Conservation (phyloP, 2,888 invertebrate genomes). For the Leucophenga montana region DNA sequence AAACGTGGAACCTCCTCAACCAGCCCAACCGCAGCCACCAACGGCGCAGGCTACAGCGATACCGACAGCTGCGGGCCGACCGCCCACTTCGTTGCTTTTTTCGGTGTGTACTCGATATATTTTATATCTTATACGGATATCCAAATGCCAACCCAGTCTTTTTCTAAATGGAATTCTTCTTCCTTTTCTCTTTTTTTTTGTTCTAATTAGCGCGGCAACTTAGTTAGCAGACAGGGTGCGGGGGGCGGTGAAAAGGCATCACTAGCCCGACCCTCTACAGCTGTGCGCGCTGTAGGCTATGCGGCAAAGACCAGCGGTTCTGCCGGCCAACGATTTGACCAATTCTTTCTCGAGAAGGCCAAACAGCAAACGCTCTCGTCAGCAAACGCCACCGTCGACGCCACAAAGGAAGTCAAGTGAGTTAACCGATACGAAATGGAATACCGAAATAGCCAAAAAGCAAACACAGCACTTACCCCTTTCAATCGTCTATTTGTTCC, state of each 20-base stretch:
- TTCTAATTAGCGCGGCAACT: slow-evolving; percentile 64
- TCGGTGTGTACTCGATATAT: slow-evolving; percentile 50
- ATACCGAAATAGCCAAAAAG: not conserved
- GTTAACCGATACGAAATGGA: slow-evolving; percentile 29
- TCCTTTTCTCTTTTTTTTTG: slow-evolving; percentile 14
- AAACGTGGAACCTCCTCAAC: not conserved
- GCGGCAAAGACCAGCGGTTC: slow-evolving; percentile 78
- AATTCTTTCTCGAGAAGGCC: slow-evolving; percentile 77
- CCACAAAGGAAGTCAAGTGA: slow-evolving; percentile 77
- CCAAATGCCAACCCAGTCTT: not conserved
- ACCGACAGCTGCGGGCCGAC: slow-evolving; percentile 30
- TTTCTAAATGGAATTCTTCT: not conserved
- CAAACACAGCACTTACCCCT: not conserved
- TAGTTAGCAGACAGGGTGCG: slow-evolving; percentile 66
- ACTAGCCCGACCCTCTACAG: slow-evolving; percentile 90
- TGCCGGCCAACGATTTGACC: slow-evolving; percentile 80
- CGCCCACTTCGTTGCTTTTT: slow-evolving; percentile 63
- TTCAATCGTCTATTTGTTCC: not conserved
- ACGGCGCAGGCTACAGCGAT: not conserved
- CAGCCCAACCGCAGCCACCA: slow-evolving; percentile 2
- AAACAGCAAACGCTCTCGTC: slow-evolving; percentile 69
- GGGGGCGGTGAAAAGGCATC: slow-evolving; percentile 61
- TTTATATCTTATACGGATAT: not conserved
- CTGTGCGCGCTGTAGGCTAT: slow-evolving; percentile 96
- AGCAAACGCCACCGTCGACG: slow-evolving; percentile 72